phyloP scores from a whole-genome alignment of 2,797 vertebrate genomes.

The Psittacula derbiana region DNA sequence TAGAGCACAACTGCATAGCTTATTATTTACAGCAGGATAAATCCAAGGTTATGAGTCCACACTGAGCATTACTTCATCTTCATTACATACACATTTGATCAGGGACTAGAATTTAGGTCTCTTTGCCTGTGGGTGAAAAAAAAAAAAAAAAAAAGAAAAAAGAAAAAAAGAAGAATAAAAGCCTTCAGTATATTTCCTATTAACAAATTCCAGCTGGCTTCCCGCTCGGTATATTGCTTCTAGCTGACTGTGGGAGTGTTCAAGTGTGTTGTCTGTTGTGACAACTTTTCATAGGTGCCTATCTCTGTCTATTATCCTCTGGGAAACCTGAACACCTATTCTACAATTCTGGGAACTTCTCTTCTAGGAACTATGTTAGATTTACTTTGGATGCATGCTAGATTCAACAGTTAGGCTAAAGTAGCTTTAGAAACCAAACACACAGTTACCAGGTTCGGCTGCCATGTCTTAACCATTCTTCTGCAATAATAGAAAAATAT shows the following conservation, averaged over 20 bases:
- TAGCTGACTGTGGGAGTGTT: not conserved
- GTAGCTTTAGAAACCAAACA: not conserved
- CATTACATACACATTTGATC: not conserved
- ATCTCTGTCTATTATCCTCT: not conserved
- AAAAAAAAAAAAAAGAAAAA: not conserved
- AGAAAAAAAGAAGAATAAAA: not conserved
- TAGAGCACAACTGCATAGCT: not conserved
- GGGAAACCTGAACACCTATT: not conserved
- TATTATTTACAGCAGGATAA: not conserved
- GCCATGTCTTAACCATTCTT: not conserved
- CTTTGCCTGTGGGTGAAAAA: not conserved
- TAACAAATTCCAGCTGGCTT: not conserved
- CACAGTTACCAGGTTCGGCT: not conserved
- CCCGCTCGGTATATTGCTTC: not conserved
- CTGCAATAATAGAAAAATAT: not conserved
- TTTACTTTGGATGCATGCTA: not conserved
- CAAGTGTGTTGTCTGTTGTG: not conserved
- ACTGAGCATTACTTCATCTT: not conserved
- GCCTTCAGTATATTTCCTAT: not conserved
- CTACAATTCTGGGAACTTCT: not conserved
- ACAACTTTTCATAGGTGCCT: not conserved
- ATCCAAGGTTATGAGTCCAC: not conserved
- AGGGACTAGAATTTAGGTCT: not conserved
- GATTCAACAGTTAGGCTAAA: not conserved
- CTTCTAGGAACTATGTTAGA: not conserved